Evolutionary conservation across 1,140 invertebrate genomes (phyloP), one percentile per base, ranked within the genome.

Genomic region (Cotesia chilonis): DNA sequence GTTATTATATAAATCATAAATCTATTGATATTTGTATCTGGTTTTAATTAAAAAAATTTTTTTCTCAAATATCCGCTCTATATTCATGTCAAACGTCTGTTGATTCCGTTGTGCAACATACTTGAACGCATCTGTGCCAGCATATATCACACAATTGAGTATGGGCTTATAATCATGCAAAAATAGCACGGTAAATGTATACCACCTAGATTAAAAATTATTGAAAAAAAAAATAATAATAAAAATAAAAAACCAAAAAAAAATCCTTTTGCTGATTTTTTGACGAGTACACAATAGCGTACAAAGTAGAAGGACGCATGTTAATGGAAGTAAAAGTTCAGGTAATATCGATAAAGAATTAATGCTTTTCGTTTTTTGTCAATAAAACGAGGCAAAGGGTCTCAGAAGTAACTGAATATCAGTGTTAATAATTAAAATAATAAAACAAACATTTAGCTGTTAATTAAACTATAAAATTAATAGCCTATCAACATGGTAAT

Each of bases 41-140:
- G 77, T 52, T 78, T 64, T 76, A 66, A 61, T 70, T n/a, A 69
- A 74, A 59, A 72, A 54, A 57, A 74, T 78, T 76, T 71, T 70
- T 74, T 71, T 77, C 70, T 69, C 74, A 73, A 54, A 74, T 76
- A 80, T 80, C 81, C 80, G 80, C 80, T 82, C 81, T 81, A 82
- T 82, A 77, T 77, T 82, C 81, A 82, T 82, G 81, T 82, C 81
- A 82, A 82, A 82, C 81, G 80, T 80, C 80, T 82, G 80, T 82
- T 78, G 78, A 82, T 82, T 80, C 78, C 74, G 68, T 77, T 81
- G 80, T 82, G 81, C 81, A 81, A 76, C 80, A 82, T 81, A 82
- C 80, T 82, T 82, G 81, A 82, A 82, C 81, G 81, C 80, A 82
- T 82, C 81, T 82, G 81, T 82, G 81, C 81, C 81, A 82, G 81